Evolutionary conservation across 2,888 invertebrate genomes (phyloP), one percentile per base, ranked within the genome.

Genomic region (Leptarthrus brevirostris): DNA sequence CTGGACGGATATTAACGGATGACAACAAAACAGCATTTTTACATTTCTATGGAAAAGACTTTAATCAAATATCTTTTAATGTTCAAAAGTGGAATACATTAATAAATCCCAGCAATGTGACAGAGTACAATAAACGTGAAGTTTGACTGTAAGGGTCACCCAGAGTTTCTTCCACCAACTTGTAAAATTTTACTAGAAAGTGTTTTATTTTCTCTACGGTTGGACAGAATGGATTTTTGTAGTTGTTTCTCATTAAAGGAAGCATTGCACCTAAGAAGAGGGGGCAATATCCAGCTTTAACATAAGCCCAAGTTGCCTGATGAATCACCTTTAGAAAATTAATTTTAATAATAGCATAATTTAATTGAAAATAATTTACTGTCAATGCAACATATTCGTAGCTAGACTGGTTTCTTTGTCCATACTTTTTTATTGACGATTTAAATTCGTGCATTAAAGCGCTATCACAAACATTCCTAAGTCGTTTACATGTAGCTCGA

Each of bases 81-180:
- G 12, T 22, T 6, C 22, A 20, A 8, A 0, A 10, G 2, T 2
- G 1, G 5, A 34, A 56, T 74, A 82, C 83, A 76, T 79, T 79
- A 1, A 82, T 74, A 10, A 82, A 78, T 26, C 79, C 78, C 75
- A 82, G 77, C 14, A 83, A 30, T 2, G 82, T 82, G n/a, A 81
- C 54, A 22, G 77, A 79, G 61, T 80, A 79, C 4, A 82, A 56
- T 1, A 82, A 44, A 1, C 81, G 78, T 40, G 79, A 77, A 18
- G 54, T 69, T 36, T 79, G 79, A 1, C 73, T 78, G 6, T 74
- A 72, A 3, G 74, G 73, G 69, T 79, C 72, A 8, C 73, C 76
- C 12, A 79, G 72, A 5, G 76, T 72, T 0, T 79, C 69, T 2
- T 81, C 79, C 0, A 81, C 71, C 58, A 78, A 69, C 14, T 75